Conservation (phyloP, 1,140 invertebrate species). For the Leptoteleia sp. region DNA sequence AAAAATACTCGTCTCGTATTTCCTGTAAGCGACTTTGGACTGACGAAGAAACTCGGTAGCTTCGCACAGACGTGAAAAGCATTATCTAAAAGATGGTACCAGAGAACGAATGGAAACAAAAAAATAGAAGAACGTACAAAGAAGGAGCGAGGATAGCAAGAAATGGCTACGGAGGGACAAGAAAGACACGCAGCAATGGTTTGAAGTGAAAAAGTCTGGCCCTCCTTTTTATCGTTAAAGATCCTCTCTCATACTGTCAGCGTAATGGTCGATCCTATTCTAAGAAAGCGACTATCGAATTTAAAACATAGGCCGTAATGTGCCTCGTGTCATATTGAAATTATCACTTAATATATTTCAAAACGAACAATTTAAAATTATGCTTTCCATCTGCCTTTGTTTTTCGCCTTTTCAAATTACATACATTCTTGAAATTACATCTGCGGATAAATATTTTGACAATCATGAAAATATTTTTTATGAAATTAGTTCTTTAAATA, state of each 20-base stretch:
- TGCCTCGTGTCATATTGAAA: background rate
- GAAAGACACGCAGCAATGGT: conserved; percentile 18
- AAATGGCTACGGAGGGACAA: conserved; percentile 21
- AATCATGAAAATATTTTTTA: no score
- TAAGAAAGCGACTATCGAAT: conserved; percentile 1
- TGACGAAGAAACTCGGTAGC: conserved; percentile 18
- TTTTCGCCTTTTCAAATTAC: no score
- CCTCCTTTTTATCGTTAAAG: conserved; percentile 32
- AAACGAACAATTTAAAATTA: no score
- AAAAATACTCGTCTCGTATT: conserved; percentile 42
- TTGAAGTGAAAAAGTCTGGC: conserved; percentile 21
- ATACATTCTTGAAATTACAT: no score
- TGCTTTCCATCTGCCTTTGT: no score
- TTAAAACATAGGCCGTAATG: background rate
- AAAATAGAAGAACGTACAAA: conserved; percentile 13
- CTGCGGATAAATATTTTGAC: no score
- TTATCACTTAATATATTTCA: no score
- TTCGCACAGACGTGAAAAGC: conserved; percentile 30
- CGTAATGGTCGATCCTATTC: conserved; percentile 7
- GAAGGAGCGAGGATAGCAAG: conserved; percentile 15
- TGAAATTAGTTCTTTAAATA: no score
- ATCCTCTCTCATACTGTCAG: conserved; percentile 11
- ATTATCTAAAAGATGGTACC: conserved; percentile 15
- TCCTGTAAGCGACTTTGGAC: conserved; percentile 30
- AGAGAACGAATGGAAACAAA: conserved; percentile 23